Evolutionary conservation across 2,888 invertebrate species (phyloP).

Genomic region (Zele albiditarsus): DNA sequence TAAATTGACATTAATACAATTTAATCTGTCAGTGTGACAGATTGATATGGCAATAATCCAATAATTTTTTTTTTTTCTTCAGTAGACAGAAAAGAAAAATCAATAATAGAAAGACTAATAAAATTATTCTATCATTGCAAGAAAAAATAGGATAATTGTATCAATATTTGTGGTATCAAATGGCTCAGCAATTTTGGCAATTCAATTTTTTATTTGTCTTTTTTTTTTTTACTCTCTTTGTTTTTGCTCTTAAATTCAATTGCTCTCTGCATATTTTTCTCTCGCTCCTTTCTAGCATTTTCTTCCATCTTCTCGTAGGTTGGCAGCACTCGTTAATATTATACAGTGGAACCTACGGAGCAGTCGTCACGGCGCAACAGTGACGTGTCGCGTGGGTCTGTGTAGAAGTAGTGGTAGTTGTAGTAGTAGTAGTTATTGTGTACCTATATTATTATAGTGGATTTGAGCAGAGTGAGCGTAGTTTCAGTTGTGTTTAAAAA

Average conservation of each 20-base stretch:
- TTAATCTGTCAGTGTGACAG: background rate
- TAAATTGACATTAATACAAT: background rate
- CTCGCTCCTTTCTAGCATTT: background rate
- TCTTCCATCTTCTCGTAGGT: constrained; percentile 11
- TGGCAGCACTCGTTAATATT: constrained; percentile 23
- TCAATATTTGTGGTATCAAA: no score
- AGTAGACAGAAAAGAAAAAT: no score
- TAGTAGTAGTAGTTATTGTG: constrained; percentile 36
- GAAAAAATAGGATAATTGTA: no score
- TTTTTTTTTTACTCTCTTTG: background rate
- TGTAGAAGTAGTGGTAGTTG: constrained; percentile 48
- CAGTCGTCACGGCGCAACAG: constrained; percentile 56
- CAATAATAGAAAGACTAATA: no score
- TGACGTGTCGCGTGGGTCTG: constrained; percentile 58
- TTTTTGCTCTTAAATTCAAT: background rate
- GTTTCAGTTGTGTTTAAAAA: background rate
- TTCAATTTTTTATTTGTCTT: background rate
- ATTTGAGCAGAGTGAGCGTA: constrained; percentile 16
- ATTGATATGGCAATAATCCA: constrained; percentile 7
- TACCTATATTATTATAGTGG: background rate
- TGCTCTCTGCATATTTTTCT: background rate
- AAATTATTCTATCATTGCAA: no score
- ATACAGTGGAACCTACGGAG: constrained; percentile 14
- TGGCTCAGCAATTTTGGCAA: no score
- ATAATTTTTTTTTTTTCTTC: background rate